phyloP scores from a whole-genome alignment of 53 echinoderm and acorn worm genomes.

The Echinarachnius parma region DNA sequence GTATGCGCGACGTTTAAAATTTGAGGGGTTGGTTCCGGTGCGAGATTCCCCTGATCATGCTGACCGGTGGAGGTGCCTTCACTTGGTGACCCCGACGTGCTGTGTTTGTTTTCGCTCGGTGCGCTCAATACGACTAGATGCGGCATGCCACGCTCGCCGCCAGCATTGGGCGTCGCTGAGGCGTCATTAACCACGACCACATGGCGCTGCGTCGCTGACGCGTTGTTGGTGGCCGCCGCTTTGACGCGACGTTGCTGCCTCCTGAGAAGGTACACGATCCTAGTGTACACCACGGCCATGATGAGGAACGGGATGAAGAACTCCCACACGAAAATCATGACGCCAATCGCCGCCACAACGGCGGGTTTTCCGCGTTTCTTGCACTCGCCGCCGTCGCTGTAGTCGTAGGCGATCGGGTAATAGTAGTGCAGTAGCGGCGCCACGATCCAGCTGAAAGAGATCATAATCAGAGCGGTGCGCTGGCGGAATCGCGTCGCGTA shows the following conservation, averaged over 20 bases:
- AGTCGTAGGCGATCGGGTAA: slow-evolving; percentile 56
- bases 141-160: background rate
- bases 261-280: slow-evolving; percentile 54
- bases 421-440: slow-evolving; percentile 57
- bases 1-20: too few relatives aligned
- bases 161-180: background rate
- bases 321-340: slow-evolving; percentile 59
- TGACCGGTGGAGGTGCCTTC: too few relatives aligned
- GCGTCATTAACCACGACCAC: too few relatives aligned
- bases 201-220: too few relatives aligned
- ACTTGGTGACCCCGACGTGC: too few relatives aligned
- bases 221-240: background rate
- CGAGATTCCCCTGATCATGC: too few relatives aligned
- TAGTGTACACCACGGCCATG: slow-evolving; percentile 61
- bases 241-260: slow-evolving; percentile 49
- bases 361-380: slow-evolving; percentile 17
- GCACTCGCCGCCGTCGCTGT: slow-evolving; percentile 38
- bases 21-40: too few relatives aligned
- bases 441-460: slow-evolving; percentile 47
- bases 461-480: slow-evolving; percentile 24
- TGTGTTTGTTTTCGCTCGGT: too few relatives aligned
- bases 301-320: slow-evolving; percentile 62
- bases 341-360: slow-evolving; percentile 46
- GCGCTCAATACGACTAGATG: too few relatives aligned
- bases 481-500: slow-evolving; percentile 10